Evolutionary conservation across 2,113 vertebrate species (phyloP), one percentile per base, ranked within the genome.

Genomic region (Gallinago paraguaiae): DNA sequence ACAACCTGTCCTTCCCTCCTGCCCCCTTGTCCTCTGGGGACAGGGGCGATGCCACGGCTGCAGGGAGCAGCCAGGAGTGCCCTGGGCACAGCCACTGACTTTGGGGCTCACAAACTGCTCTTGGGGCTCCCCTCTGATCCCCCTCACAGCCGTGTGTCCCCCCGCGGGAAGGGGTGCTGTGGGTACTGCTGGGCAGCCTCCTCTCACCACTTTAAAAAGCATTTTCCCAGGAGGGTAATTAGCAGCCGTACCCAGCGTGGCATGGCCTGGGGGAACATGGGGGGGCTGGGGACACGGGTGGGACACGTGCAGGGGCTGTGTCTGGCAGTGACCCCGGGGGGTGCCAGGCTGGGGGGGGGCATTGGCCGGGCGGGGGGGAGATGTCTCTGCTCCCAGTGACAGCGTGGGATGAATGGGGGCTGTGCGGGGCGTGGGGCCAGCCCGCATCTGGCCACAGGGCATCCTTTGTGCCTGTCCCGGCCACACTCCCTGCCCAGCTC

Each of bases 381-480:
- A 92, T 17, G 39, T 92, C 70, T 2, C 93, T 86, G 76, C 3
- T 50, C 56, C 86, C 8, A 9, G 53, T 15, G 75, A 60, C 8
- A 5, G 48, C n/a, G 0, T 0, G 6, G 41, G 4, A 68, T 90
- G 95, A 93, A 88, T 61, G 91, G 11, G 74, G 74, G 86, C 88
- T 82, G 83, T 90, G 85, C 43, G 7, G 85, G 1, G 76, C 17
- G 2, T 18, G 77, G 0, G 67, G n/a, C 75, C 92, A 10, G 70
- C 4, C 9, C 11, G 8, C 92, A 96, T 92, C 95, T 95, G 6
- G 48, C 54, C 84, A 94, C 88, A 95, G 92, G 30, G 80, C 64
- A 13, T 39, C 65, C 90, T 92, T 92, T 90, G 90, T 95, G 76
- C 53, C 17, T 0, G 46, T 1, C 4, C 70, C 14, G 9, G 46